A percentile compares a stretch with the other conserved stretches of the same genome.
These are phyloP conservation scores for Gopherus flavomarginatus DNA, from an alignment of 2,113 vertebrate genomes.

Conservation along the genomic window DNA sequence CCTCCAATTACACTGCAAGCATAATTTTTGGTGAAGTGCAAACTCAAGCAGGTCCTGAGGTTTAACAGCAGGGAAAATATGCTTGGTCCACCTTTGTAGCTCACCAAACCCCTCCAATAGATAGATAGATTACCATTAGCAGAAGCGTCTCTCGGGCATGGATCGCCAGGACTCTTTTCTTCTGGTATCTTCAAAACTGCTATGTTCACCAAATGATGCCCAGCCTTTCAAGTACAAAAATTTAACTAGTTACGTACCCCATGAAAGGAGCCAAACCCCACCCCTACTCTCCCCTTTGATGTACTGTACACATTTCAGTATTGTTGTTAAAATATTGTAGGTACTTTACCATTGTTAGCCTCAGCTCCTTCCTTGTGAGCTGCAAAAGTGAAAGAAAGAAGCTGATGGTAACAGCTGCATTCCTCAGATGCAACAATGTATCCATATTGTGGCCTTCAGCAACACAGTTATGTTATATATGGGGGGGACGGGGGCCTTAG, in stretches of 20 bases:
- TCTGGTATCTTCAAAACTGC: neutral
- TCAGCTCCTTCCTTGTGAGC: neutral
- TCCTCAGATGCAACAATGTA: neutral
- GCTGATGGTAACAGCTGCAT: neutral
- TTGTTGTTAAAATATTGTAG: neutral
- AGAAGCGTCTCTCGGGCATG: neutral
- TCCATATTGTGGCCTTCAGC: neutral
- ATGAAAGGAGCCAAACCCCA: neutral
- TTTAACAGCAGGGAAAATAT: neutral
- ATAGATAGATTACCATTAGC: neutral
- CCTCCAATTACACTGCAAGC: neutral
- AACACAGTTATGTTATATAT: neutral
- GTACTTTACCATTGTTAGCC: neutral
- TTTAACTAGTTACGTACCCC: neutral
- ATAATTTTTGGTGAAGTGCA: neutral
- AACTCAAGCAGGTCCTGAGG: neutral
- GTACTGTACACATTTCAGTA: neutral
- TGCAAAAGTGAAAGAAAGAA: neutral
- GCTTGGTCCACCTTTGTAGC: neutral
- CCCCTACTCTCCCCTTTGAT: neutral
- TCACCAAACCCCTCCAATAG: neutral
- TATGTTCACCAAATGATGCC: neutral
- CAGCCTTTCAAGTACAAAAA: neutral
- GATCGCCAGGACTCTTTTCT: neutral
- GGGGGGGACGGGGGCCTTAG: too few species aligned